These are phyloP conservation scores for Urocolius indicus DNA, from an alignment of 2,113 vertebrate species.

Conservation along the genomic window DNA sequence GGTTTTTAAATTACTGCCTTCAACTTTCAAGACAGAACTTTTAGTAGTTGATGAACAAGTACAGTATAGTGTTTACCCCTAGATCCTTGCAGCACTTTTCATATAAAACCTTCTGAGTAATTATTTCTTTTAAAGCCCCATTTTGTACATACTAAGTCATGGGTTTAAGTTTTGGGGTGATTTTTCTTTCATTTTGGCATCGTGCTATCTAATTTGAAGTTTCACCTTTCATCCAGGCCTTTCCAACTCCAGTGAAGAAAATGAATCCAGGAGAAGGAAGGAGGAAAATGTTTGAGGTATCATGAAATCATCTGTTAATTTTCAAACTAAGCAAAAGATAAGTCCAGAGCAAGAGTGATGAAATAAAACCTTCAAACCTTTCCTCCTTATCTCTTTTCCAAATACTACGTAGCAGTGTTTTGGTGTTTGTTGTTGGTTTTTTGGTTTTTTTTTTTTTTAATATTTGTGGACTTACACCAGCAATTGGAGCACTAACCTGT, in stretches of 20 bases:
- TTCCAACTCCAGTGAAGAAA: conserved; percentile 85
- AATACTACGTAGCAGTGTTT: neutral
- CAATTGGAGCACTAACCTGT: conserved; percentile 11
- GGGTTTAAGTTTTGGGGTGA: neutral
- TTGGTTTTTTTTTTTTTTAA: neutral
- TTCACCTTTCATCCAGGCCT: conserved; percentile 87
- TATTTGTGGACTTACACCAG: neutral
- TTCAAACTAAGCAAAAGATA: conserved; percentile 45
- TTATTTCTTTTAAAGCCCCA: neutral
- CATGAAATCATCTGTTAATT: conserved; percentile 69
- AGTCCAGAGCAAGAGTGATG: neutral
- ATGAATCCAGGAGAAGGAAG: conserved; percentile 86
- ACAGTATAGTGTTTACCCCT: neutral
- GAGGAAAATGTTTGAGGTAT: conserved; percentile 90
- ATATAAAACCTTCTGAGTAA: neutral
- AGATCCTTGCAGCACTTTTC: neutral
- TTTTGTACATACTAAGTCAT: neutral
- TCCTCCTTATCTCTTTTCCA: conserved; percentile 71
- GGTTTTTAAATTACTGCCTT: neutral
- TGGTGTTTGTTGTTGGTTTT: too few relatives aligned
- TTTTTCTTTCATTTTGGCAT: conserved; percentile 9
- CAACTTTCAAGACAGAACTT: neutral
- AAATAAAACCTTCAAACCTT: conserved; percentile 66
- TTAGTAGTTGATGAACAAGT: neutral
- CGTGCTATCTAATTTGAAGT: conserved; percentile 78